phyloP scores from a whole-genome alignment of 2,888 invertebrate genomes.

The Stomorhina lunata region DNA sequence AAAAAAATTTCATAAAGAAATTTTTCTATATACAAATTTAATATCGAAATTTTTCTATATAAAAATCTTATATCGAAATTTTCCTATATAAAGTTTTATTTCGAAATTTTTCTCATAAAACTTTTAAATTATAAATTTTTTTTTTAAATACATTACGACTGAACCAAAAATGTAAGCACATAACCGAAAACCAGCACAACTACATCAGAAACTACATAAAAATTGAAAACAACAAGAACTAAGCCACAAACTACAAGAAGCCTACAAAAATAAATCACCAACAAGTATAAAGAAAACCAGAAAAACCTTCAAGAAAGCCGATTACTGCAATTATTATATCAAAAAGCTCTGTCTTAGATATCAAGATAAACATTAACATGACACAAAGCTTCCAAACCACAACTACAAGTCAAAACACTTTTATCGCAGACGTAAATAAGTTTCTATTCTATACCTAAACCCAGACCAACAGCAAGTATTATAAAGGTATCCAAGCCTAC shows the following conservation, averaged over 20 bases:
- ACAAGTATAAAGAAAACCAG: constrained; percentile 55
- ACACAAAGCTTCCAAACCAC: neutral
- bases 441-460: constrained; percentile 74
- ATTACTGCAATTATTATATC: constrained; percentile 38
- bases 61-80: no score
- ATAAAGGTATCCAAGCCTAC: constrained; percentile 73
- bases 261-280: constrained; percentile 70
- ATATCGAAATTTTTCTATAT: no score
- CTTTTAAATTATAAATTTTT: no score
- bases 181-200: constrained; percentile 67
- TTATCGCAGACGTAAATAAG: constrained; percentile 36
- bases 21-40: no score
- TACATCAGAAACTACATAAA: constrained; percentile 66
- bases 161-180: constrained; percentile 53
- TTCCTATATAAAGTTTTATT: no score
- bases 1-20: no score
- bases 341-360: neutral
- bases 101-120: no score
- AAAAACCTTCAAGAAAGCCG: constrained; percentile 71
- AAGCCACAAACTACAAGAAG: constrained; percentile 70
- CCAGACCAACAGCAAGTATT: constrained; percentile 77
- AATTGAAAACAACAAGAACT: constrained; percentile 67
- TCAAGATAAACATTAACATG: neutral
- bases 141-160: constrained; percentile 67
- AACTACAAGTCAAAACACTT: neutral